Conservation (phyloP, 2,797 vertebrate genomes). For the Anomalospiza imberbis region DNA sequence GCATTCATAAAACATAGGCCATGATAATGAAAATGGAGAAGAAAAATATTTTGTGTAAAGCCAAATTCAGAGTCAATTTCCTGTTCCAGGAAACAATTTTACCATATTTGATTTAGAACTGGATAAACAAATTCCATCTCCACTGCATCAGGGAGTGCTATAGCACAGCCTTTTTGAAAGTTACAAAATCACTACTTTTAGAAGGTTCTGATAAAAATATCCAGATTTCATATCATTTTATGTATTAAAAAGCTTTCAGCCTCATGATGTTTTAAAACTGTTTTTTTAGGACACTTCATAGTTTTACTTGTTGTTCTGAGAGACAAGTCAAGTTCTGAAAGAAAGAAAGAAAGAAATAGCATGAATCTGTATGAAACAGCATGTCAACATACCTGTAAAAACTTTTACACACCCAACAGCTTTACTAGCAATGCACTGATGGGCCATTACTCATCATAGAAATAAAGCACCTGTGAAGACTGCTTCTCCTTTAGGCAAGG, state of each 20-base stretch:
- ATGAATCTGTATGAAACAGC: neutral
- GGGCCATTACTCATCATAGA: neutral
- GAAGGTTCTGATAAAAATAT: neutral
- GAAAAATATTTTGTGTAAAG: neutral
- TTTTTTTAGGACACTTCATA: neutral
- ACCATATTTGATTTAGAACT: neutral
- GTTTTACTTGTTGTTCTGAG: neutral
- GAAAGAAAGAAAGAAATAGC: neutral
- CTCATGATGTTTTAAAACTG: neutral
- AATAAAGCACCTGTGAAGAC: neutral
- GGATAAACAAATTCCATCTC: neutral
- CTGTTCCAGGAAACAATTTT: neutral
- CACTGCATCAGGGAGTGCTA: neutral
- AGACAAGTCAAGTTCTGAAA: neutral
- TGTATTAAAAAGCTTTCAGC: neutral
- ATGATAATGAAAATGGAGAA: constrained; percentile 12
- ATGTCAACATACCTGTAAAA: neutral
- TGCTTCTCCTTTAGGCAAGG: neutral
- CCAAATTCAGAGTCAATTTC: constrained; percentile 19
- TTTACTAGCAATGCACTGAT: neutral
- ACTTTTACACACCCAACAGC: neutral
- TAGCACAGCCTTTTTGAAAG: neutral
- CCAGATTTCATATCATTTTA: neutral
- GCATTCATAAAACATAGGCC: neutral
- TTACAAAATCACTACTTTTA: neutral